Conservation (phyloP, 2,888 invertebrate species). For the Zhengitettix transpicula region DNA sequence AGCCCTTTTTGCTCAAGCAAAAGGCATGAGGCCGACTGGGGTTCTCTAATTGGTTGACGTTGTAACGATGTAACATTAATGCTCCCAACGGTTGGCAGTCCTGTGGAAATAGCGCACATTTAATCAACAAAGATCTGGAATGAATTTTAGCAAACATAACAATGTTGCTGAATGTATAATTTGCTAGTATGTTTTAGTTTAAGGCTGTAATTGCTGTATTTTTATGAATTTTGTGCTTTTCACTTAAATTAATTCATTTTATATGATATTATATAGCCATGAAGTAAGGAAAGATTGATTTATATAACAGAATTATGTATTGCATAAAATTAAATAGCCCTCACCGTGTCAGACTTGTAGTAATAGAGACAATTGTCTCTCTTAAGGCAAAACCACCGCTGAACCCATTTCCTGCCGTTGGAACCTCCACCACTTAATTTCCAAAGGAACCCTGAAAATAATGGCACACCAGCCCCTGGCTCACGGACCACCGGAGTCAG, state of each 20-base stretch:
- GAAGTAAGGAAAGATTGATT: no score
- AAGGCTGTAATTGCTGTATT: no score
- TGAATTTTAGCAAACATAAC: no score
- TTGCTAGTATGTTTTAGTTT: no score
- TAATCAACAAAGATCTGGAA: no score
- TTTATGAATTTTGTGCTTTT: no score
- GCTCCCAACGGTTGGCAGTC: constrained; percentile 81
- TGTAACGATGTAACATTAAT: constrained; percentile 72
- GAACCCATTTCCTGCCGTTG: constrained; percentile 43
- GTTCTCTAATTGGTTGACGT: constrained; percentile 48
- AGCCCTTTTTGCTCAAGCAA: constrained; percentile 49
- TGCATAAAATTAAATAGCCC: constrained; percentile 18
- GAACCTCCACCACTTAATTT: constrained; percentile 14
- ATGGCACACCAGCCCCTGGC: constrained; percentile 31
- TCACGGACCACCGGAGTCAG: constrained; percentile 37
- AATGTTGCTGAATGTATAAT: no score
- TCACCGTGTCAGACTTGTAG: constrained; percentile 80
- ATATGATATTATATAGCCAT: no score
- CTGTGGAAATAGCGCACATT: constrained; percentile 27
- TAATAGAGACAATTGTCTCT: constrained; percentile 88
- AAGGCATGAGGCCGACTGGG: constrained; percentile 44
- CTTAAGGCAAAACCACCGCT: constrained; percentile 80
- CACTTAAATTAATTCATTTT: no score
- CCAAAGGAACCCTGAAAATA: constrained; percentile 58
- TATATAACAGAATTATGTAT: no score